Percentiles rank a stretch among this genome's conserved stretches.
Evolutionary conservation across 2,888 invertebrate species (phyloP).

Genomic region (Cephus pulcher): DNA sequence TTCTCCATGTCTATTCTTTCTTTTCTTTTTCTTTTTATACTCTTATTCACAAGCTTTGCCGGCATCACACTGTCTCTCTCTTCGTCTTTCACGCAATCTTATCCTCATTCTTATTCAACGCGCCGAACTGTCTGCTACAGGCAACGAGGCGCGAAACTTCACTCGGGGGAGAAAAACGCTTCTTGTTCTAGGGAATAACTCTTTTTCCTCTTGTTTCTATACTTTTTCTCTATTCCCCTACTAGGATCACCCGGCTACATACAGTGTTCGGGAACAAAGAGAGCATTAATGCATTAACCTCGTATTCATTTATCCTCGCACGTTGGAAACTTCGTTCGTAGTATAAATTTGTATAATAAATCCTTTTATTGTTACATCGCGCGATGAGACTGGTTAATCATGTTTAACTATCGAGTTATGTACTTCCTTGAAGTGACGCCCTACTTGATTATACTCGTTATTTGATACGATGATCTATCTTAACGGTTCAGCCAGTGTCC

Average conservation of each 20-base stretch:
- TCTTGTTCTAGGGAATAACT: not conserved
- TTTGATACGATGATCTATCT: not conserved
- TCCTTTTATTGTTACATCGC: not conserved
- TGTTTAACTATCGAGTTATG: not conserved
- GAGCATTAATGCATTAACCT: conserved; percentile 4
- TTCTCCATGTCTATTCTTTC: conserved; percentile 28
- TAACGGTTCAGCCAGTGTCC: not conserved
- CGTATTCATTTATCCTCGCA: not conserved
- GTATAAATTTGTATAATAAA: not conserved
- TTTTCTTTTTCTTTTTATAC: not conserved
- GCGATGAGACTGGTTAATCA: not conserved
- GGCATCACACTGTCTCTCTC: not conserved
- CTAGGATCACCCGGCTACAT: not conserved
- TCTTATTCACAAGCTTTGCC: not conserved
- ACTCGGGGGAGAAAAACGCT: not conserved
- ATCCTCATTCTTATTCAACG: not conserved
- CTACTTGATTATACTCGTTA: not conserved
- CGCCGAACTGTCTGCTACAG: not conserved
- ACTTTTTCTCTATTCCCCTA: not conserved
- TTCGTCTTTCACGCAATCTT: conserved; percentile 8
- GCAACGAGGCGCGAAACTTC: not conserved
- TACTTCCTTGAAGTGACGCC: not conserved
- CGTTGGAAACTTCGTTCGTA: not conserved
- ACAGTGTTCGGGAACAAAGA: not conserved
- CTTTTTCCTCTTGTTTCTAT: not conserved